These are phyloP conservation scores for Leuciscus waleckii DNA, from an alignment of 2,797 vertebrate genomes.

Conservation along the genomic window DNA sequence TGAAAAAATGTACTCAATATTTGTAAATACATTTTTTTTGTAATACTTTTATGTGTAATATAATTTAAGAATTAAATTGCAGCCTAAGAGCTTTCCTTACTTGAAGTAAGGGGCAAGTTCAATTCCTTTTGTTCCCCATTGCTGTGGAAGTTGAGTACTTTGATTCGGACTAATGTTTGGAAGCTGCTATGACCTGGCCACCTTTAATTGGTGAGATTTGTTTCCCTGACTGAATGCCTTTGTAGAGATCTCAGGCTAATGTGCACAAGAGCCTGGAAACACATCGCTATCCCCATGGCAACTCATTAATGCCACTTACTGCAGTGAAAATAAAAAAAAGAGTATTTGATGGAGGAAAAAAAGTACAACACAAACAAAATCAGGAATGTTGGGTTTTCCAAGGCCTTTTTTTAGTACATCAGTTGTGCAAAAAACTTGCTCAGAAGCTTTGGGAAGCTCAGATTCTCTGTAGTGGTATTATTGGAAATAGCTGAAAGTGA, in stretches of 20 bases:
- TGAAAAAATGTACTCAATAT: background rate
- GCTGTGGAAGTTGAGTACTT: background rate
- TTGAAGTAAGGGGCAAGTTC: background rate
- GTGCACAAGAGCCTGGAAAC: background rate
- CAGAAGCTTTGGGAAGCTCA: conserved; percentile 3
- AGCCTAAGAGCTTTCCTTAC: no score
- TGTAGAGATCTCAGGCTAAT: background rate
- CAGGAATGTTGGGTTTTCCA: background rate
- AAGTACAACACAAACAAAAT: background rate
- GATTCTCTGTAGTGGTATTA: background rate
- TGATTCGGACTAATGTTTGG: background rate
- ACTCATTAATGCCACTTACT: conserved; percentile 20
- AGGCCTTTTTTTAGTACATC: conserved; percentile 1
- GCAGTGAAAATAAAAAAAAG: background rate
- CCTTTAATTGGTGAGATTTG: background rate
- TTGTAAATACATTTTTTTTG: background rate
- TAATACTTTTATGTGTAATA: background rate
- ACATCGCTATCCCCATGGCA: conserved; percentile 13
- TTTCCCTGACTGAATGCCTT: conserved; percentile 6
- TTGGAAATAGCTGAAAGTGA: background rate
- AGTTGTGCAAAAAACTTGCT: background rate
- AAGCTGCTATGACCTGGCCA: background rate
- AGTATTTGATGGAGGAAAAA: background rate
- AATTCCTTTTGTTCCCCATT: background rate
- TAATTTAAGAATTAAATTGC: background rate